These are phyloP conservation scores for Cyprinodon diabolis DNA, from an alignment of 2,797 vertebrate genomes.

Conservation along the genomic window DNA sequence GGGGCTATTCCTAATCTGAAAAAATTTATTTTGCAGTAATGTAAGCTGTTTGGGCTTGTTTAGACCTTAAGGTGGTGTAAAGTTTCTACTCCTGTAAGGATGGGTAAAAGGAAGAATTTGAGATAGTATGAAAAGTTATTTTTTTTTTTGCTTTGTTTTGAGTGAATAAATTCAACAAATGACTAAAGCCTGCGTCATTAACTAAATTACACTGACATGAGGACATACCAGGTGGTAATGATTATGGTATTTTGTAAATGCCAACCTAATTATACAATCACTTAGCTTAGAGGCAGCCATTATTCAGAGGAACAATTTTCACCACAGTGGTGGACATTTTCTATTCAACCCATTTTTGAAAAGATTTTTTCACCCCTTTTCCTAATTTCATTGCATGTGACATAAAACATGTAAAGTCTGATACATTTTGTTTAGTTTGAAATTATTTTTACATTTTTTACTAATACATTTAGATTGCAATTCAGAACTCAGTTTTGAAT, in stretches of 20 bases:
- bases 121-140: background rate
- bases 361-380: slow-evolving; percentile 12
- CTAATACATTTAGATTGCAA: background rate
- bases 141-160: background rate
- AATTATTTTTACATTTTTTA: background rate
- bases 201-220: slow-evolving; percentile 40
- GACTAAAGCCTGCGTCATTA: slow-evolving; percentile 31
- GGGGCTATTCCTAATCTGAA: background rate
- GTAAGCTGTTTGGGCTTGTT: background rate
- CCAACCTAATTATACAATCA: slow-evolving; percentile 46
- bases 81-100: background rate
- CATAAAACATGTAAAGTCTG: background rate
- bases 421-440: background rate
- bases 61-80: background rate
- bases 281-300: slow-evolving; percentile 30
- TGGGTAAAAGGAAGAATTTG: background rate
- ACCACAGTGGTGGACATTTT: slow-evolving; percentile 23
- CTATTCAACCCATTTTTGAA: slow-evolving; percentile 24
- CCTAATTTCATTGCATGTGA: background rate
- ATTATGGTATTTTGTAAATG: slow-evolving; percentile 52
- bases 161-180: slow-evolving; percentile 17
- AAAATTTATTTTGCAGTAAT: background rate
- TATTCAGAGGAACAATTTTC: slow-evolving; percentile 39
- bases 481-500: slow-evolving; percentile 19
- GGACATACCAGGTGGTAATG: slow-evolving; percentile 30